phyloP scores from a whole-genome alignment of 2,113 vertebrate species.

The Misgurnus anguillicaudatus region DNA sequence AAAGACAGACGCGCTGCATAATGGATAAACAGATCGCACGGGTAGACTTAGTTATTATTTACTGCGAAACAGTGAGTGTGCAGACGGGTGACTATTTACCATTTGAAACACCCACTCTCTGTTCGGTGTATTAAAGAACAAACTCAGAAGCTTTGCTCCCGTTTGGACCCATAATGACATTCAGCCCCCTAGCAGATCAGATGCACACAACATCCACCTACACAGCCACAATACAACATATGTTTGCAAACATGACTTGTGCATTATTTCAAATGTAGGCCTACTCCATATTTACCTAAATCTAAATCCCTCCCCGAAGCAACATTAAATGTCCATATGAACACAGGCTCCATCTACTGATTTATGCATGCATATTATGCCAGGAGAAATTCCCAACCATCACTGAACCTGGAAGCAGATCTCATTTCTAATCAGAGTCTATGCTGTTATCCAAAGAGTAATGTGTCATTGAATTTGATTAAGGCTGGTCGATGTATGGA shows the following conservation, averaged over 20 bases:
- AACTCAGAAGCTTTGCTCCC: slow-evolving; percentile 36
- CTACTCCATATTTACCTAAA: slow-evolving; percentile 18
- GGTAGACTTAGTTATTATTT: slow-evolving; percentile 22
- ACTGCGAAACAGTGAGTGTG: slow-evolving; percentile 11
- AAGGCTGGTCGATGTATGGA: background rate
- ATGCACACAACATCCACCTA: slow-evolving; percentile 40
- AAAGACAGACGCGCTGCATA: background rate
- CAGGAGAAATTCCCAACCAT: background rate
- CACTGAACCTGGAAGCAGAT: background rate
- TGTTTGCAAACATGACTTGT: slow-evolving; percentile 32
- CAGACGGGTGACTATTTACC: slow-evolving; percentile 21
- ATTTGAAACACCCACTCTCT: slow-evolving; percentile 29
- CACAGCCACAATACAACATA: slow-evolving; percentile 28
- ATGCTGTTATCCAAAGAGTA: background rate
- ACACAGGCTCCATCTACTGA: background rate
- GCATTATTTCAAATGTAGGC: background rate
- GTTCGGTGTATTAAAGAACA: slow-evolving; percentile 14
- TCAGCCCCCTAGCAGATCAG: slow-evolving; percentile 34
- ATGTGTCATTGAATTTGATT: background rate
- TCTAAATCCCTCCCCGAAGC: background rate
- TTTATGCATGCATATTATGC: background rate
- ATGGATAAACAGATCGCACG: slow-evolving; percentile 8
- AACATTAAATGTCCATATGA: slow-evolving; percentile 1
- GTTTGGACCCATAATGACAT: slow-evolving; percentile 37
- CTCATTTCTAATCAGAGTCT: background rate